These are phyloP conservation scores for Thunnus albacares DNA, from an alignment of 2,797 vertebrate species.

Conservation along the genomic window DNA sequence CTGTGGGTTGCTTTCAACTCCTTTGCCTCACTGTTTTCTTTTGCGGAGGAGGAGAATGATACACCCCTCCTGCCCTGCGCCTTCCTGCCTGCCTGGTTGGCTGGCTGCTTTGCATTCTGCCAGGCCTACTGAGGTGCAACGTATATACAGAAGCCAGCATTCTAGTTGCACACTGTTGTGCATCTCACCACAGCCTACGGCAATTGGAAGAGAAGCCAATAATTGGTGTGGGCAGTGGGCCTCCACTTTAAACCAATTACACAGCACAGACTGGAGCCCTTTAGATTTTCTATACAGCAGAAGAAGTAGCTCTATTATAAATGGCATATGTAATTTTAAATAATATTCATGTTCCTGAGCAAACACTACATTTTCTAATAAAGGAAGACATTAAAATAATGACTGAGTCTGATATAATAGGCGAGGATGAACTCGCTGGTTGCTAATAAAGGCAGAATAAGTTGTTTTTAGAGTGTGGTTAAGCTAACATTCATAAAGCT, in stretches of 20 bases:
- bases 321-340: not conserved
- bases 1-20: conserved; percentile 65
- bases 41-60: conserved; percentile 58
- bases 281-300: not conserved
- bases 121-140: conserved; percentile 16
- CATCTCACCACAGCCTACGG: not conserved
- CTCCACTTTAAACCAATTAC: conserved; percentile 46
- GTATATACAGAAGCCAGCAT: conserved; percentile 12
- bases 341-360: not conserved
- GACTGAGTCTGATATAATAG: not conserved
- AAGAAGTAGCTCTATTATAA: conserved; percentile 1
- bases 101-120: conserved; percentile 19
- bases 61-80: conserved; percentile 38
- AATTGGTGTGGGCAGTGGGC: conserved; percentile 28
- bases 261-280: conserved; percentile 10
- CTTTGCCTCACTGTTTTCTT: conserved; percentile 54
- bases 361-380: not conserved
- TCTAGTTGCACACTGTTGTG: not conserved
- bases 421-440: not conserved
- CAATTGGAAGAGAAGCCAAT: conserved; percentile 37
- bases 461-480: not conserved
- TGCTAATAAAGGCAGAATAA: not conserved
- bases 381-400: not conserved
- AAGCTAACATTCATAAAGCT: too few species aligned
- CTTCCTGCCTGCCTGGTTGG: conserved; percentile 1